phyloP scores from a whole-genome alignment of 2,888 invertebrate genomes.

The Agrypnus murinus region DNA sequence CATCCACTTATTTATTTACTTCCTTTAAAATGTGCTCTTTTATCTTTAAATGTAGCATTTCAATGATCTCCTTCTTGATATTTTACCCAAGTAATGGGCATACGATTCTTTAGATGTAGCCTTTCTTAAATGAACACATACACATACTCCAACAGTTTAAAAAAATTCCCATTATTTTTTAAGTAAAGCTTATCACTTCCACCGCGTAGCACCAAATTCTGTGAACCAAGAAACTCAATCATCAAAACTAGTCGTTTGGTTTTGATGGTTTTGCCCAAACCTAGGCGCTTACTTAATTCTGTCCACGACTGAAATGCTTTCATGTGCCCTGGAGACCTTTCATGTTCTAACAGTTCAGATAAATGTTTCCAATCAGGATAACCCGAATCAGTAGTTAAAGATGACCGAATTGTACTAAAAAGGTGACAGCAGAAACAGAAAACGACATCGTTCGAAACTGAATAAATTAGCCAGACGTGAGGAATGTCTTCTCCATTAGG shows the following conservation, averaged over 20 bases:
- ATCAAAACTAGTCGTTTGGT: neutral
- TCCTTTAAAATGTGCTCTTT: conserved; percentile 4
- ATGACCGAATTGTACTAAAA: neutral
- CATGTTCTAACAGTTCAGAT: neutral
- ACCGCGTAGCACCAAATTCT: conserved; percentile 1
- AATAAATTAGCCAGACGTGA: conserved; percentile 1
- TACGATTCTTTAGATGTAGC: neutral
- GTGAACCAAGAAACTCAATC: neutral
- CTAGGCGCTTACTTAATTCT: conserved; percentile 2
- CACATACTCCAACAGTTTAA: neutral
- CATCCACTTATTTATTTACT: neutral
- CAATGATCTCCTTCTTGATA: conserved; percentile 9
- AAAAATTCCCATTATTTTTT: conserved; percentile 7
- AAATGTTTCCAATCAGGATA: conserved; percentile 16
- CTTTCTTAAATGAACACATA: conserved; percentile 12
- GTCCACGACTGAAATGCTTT: neutral
- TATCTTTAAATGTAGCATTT: neutral
- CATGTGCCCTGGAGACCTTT: neutral
- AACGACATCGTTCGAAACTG: neutral
- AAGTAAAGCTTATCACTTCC: neutral
- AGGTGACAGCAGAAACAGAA: conserved; percentile 10
- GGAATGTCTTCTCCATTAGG: conserved; percentile 4
- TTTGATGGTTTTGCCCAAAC: conserved; percentile 2
- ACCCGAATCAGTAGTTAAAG: neutral
- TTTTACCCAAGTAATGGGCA: neutral